These are phyloP conservation scores for Rhagoletis zephyria DNA, from an alignment of 1,140 invertebrate species.

Conservation along the genomic window DNA sequence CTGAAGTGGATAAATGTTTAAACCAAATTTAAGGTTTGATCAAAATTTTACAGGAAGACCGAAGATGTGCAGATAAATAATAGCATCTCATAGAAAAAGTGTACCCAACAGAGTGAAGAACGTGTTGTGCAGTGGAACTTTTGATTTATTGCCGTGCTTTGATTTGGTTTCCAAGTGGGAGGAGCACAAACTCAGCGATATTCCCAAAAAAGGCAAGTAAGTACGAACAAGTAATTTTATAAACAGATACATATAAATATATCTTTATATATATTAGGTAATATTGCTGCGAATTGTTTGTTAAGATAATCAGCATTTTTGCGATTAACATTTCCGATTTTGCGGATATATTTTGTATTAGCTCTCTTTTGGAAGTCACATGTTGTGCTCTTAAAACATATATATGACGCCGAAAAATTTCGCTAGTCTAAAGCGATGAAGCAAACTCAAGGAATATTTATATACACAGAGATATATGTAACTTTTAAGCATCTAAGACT, in stretches of 20 bases:
- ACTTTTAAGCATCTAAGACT: too few species aligned
- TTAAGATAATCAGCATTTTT: too few species aligned
- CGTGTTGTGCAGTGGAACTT: background rate
- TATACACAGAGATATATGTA: background rate
- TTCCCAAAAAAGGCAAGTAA: conserved; percentile 48
- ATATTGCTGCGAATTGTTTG: too few species aligned
- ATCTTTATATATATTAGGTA: too few species aligned
- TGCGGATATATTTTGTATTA: too few species aligned
- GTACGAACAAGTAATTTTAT: conserved; percentile 26
- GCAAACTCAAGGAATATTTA: background rate
- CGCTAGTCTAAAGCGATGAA: background rate
- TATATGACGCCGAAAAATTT: background rate
- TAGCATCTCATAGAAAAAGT: background rate
- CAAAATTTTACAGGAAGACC: background rate
- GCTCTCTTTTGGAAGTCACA: background rate
- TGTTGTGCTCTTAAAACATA: background rate
- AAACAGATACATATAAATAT: background rate
- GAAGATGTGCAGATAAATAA: too few species aligned
- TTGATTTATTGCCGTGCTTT: background rate
- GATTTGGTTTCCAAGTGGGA: conserved; percentile 2
- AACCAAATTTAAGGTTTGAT: background rate
- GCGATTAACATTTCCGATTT: too few species aligned
- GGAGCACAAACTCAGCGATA: conserved; percentile 29
- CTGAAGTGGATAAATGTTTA: conserved; percentile 9
- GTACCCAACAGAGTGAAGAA: background rate